Evolutionary conservation across 2,888 invertebrate species (phyloP), one percentile per base, ranked within the genome.

Genomic region (Chironomus riparius): DNA sequence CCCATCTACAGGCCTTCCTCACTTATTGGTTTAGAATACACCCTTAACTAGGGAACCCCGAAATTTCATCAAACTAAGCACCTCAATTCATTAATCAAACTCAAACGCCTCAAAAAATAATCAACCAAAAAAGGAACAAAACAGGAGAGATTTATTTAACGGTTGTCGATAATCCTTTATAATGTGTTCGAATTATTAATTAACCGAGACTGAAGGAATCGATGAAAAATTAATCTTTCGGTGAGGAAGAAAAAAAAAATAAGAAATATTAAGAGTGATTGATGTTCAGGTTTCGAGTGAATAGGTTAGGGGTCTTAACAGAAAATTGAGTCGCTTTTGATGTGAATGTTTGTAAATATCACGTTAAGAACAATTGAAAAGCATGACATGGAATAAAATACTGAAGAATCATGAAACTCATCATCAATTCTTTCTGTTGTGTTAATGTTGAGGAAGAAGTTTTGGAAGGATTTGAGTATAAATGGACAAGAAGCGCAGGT

Each of bases 121-220:
- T 38, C 38, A 10, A 38, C 38, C 38, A 2, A 38, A 38, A 28
- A 38, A 38, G 38, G 38, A 38, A 38, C 38, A 38, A 38, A 38
- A 38, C 38, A 38, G 38, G 10, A 56, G 56, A 56, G 56, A 56
- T 56, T 24, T 65, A 22, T 69, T 38, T 69, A 47, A 69, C 47
- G 69, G 24, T 15, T 69, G 69, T 18, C 69, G 38, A 69, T 69
- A 69, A 69, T 69, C 69, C 69, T 28, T 69, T 15, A 47, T 69
- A 24, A 38, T 69, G 38, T 69, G 69, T 69, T 69, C 69, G 47
- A 69, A 38, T 69, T 69, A 69, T 47, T 69, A 69, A 69, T 69
- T 69, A 69, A 69, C 69, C 15, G 18, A 69, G 56, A 56, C 56
- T 18, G 15, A 56, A 56, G 38, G 38, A 56, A 56, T 56, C 56